Evolutionary conservation across 2,797 vertebrate genomes (phyloP).

Genomic region (Chloroceryle inda): DNA sequence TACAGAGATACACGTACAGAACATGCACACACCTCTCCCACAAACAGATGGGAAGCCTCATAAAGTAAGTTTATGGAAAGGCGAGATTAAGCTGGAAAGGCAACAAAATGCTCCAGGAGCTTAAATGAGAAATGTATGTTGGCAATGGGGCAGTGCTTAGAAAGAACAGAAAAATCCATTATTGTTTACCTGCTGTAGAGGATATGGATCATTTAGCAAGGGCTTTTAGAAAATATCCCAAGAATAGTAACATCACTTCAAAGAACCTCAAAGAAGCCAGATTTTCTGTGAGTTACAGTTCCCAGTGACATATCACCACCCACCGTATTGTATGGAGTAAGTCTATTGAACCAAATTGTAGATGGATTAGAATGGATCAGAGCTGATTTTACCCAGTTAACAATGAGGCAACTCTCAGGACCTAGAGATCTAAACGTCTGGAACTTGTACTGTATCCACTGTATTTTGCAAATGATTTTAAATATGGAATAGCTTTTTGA

Average conservation of each 20-base stretch:
- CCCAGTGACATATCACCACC: neutral
- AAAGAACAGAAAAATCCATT: slow-evolving; percentile 65
- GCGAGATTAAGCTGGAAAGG: slow-evolving; percentile 46
- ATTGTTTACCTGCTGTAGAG: slow-evolving; percentile 51
- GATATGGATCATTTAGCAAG: slow-evolving; percentile 50
- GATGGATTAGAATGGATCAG: neutral
- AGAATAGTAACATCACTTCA: slow-evolving; percentile 30
- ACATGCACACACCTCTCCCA: neutral
- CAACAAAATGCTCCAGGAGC: slow-evolving; percentile 49
- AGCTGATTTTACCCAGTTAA: neutral
- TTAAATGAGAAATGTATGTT: slow-evolving; percentile 58
- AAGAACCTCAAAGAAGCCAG: neutral
- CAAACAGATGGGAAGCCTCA: slow-evolving; percentile 30
- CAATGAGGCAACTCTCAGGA: neutral
- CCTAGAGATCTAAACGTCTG: neutral
- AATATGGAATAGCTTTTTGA: neutral
- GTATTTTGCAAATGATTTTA: neutral
- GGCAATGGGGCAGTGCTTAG: slow-evolving; percentile 48
- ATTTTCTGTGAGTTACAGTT: neutral
- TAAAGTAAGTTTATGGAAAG: slow-evolving; percentile 59
- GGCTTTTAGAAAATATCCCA: slow-evolving; percentile 39
- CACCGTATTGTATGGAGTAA: neutral
- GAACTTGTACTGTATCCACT: neutral
- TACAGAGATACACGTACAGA: neutral
- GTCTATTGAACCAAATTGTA: neutral